Base-by-base conservation (phyloP, 2,113 vertebrate species). In the Phaethon lepturus region DNA sequence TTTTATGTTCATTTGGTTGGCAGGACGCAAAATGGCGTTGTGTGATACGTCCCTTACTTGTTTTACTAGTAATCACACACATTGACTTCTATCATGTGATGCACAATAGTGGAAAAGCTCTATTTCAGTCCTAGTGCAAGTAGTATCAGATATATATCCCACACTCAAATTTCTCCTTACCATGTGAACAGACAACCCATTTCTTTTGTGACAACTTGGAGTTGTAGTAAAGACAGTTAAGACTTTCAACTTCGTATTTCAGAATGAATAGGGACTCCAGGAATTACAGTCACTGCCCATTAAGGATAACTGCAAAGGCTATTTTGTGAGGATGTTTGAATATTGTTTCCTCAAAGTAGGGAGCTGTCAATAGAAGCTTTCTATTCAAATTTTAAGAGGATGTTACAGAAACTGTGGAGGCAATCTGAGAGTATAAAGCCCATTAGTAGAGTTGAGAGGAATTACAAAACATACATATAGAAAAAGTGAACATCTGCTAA, bases 401-500 rank as follows among this genome's bases (percentile, higher is more conserved):
- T 60, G 26, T 69, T 91, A 68, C 62, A 88, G 88, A 47, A 29
- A 35, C 38, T 44, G 45, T 80, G 64, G 63, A 84, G 35, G 38
- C 73, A 93, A 86, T 88, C 60, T 75, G 74, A 90, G 62, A 69
- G 66, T 95, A 91, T 58, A 85, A 91, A 87, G 63, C 59, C 28
- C 24, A 75, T 95, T 92, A 93, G 83, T 25, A 86, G 63, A 74
- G 25, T 71, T 92, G 29, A 73, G 63, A 93, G 56, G 50, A 84
- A 85, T 56, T 95, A 86, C 22, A 69, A 91, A 84, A 86, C 33
- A 72, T 66, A 56, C 35, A 77, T 38, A 59, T 53, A 81, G 64
- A 56, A 95, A 92, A 94, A 59, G 25, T 20, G 85, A 95, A 85
- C 78, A 80, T 91, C 93, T 97, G 67, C 67, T 91, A 87, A 55